Conservation (phyloP, 1,140 invertebrate genomes). For the Leptinotarsa defecta region DNA sequence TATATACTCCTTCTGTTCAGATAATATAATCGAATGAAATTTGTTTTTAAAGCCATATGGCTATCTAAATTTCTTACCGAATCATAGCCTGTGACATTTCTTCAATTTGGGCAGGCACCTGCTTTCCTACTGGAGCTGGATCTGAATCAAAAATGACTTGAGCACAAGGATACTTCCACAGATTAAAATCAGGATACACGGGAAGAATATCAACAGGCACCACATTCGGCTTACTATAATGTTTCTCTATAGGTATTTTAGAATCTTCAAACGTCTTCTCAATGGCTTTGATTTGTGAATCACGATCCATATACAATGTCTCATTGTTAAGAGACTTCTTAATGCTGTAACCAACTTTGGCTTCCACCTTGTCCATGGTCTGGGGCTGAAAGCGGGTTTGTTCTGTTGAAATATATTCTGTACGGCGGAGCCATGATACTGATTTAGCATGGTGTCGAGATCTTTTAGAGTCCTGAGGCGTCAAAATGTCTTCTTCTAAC, state of each 20-base stretch:
- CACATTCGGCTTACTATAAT: slow-evolving; percentile 95
- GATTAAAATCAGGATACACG: slow-evolving; percentile 92
- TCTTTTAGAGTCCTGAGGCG: slow-evolving; percentile 86
- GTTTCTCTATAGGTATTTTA: slow-evolving; percentile 83
- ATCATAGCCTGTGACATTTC: slow-evolving; percentile 99
- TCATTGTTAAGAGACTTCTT: slow-evolving; percentile 95
- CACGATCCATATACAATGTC: slow-evolving; percentile 93
- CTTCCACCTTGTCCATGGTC: slow-evolving; percentile 95
- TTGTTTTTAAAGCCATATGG: too few species aligned
- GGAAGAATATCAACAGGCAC: slow-evolving; percentile 87
- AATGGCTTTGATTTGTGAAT: slow-evolving; percentile 96
- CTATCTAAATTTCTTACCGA: slow-evolving; percentile 60
- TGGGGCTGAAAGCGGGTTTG: slow-evolving; percentile 95
- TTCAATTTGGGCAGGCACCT: slow-evolving; percentile 85
- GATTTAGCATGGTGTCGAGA: slow-evolving; percentile 89
- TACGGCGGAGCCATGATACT: slow-evolving; percentile 95
- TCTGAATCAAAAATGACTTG: slow-evolving; percentile 99
- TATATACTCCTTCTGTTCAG: too few species aligned
- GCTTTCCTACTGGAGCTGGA: slow-evolving; percentile 82
- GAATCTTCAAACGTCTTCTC: slow-evolving; percentile 97
- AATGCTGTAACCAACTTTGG: slow-evolving; percentile 97
- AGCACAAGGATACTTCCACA: slow-evolving; percentile 97
- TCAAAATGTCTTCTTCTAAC: slow-evolving; percentile 88
- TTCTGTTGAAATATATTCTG: slow-evolving; percentile 99
- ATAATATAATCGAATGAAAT: too few species aligned